phyloP scores from a whole-genome alignment of 2,113 vertebrate genomes.

The Misgurnus mizolepis region DNA sequence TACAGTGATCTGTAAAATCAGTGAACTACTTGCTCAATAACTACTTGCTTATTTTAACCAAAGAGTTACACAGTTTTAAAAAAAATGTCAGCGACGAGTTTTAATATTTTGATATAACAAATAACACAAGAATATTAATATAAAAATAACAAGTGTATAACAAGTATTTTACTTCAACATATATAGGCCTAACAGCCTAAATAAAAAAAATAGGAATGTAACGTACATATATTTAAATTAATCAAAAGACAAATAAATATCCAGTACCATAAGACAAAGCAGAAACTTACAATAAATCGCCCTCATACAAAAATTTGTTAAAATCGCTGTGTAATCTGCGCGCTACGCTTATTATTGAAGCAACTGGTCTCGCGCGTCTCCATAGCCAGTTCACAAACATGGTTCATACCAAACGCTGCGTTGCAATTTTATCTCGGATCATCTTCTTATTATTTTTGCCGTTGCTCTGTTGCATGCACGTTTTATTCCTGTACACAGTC shows the following conservation, averaged over 20 bases:
- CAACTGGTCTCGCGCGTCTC: background rate
- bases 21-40: no score
- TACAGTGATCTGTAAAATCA: no score
- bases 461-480: background rate
- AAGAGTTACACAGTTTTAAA: no score
- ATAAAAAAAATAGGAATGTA: background rate
- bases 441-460: background rate
- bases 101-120: no score
- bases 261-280: background rate
- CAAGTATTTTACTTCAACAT: no score
- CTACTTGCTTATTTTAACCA: no score
- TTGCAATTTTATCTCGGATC: background rate
- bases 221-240: no score
- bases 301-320: background rate
- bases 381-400: background rate
- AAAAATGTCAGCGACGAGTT: no score
- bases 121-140: no score
- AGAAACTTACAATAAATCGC: background rate
- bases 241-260: background rate
- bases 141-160: no score
- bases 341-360: background rate
- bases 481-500: background rate
- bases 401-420: background rate
- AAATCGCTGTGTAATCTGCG: background rate
- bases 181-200: background rate